Base-by-base conservation (phyloP, 37 sponge, comb jelly and placozoan species). In the Geodia barretti region DNA sequence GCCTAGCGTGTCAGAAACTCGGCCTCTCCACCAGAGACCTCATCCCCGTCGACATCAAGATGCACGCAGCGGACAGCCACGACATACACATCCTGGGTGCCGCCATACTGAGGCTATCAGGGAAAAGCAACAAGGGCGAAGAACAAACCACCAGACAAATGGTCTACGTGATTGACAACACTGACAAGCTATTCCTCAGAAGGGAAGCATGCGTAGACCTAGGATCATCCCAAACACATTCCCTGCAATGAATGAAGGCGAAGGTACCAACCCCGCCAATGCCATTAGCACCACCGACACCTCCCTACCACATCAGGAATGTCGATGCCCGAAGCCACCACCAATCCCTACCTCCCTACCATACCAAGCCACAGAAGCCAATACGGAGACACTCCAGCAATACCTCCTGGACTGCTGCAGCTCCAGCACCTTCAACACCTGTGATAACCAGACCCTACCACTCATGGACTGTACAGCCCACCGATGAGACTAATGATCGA, bases 401-500 rank as follows among this genome's bases (percentile, higher is more conserved):
- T 54, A 74, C 32, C 74, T 74, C 59, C 74, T 74, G 25, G 74
- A 74, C 24, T 74, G 8, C 59, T 74, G 42, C 30, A 5, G 31
- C 54, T 74, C 74, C 59, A 74, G 74, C 59, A 54, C 59, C 25
- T 74, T 74, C 60, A 74, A 74, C 67, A 65, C 41, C 28, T 78
- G 67, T 29, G 78, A 78, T 24, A 40, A 78, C 30, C 66, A 78
- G 28, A 17, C 60, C 9, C 58, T 74, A 14, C 74, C 74, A 47
- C 60, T 78, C n/a, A 78, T 78, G 67, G 78, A 63, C n/a, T n/a
- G n/a, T n/a, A n/a, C 24, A 21, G 74, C 59, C 78, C 78, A n/a
- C 78, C 64, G n/a, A 77, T 77, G 78, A 58, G 78, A 61, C 78
- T 77, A 3, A 77, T 77, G 78, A 77, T 77, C 24, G 78, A 77